Conservation (phyloP, 2,113 vertebrate species). For the Chitala chitala region DNA sequence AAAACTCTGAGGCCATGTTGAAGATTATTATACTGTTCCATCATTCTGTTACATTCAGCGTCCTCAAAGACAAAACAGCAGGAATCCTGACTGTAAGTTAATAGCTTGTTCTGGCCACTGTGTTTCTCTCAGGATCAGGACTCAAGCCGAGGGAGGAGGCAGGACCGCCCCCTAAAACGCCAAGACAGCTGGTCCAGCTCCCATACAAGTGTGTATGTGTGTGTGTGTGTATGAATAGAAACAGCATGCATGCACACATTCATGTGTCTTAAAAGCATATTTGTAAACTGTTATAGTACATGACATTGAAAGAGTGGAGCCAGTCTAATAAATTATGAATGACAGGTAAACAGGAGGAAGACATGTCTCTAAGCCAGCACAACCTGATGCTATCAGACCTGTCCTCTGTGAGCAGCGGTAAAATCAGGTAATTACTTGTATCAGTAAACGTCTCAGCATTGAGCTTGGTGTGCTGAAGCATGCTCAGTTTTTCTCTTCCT, state of each 20-base stretch:
- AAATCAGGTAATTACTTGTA: not conserved
- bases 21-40: too few species aligned
- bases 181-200: conserved; percentile 64
- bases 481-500: not conserved
- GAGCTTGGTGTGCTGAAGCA: not conserved
- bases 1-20: too few species aligned
- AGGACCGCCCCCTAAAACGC: conserved; percentile 44
- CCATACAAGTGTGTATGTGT: conserved; percentile 44
- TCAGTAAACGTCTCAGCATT: too few species aligned
- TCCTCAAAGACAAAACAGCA: not conserved
- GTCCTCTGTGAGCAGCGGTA: not conserved
- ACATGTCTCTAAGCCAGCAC: not conserved
- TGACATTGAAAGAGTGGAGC: not conserved
- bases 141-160: conserved; percentile 34
- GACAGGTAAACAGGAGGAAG: conserved; percentile 52
- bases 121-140: conserved; percentile 50
- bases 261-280: too few species aligned
- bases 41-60: not conserved
- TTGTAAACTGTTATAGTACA: not conserved
- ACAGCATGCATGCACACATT: not conserved
- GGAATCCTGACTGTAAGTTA: not conserved
- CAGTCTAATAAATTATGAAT: conserved; percentile 26
- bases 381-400: not conserved
- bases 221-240: not conserved
- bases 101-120: not conserved